Evolutionary conservation across 2,888 invertebrate genomes (phyloP).

Genomic region (Aproaerema taeniolella): DNA sequence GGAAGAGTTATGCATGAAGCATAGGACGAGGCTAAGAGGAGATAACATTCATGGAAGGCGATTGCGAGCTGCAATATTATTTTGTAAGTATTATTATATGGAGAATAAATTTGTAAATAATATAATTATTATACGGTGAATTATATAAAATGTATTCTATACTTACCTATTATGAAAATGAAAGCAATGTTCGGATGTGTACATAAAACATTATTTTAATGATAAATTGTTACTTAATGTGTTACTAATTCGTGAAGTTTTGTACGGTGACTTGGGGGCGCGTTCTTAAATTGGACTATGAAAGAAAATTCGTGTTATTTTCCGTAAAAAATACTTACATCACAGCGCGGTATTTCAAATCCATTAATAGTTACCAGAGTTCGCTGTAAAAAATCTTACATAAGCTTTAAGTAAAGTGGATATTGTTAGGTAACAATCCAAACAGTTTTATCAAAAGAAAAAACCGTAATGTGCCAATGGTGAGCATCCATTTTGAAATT

Average conservation of each 20-base stretch:
- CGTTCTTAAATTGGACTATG: conserved; percentile 24
- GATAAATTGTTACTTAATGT: conserved; percentile 66
- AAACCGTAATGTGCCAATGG: conserved; percentile 31
- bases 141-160: conserved; percentile 28
- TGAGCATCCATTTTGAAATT: conserved; percentile 23
- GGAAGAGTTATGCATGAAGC: conserved; percentile 13
- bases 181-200: conserved; percentile 68
- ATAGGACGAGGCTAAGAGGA: conserved; percentile 22
- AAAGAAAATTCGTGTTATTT: conserved; percentile 2
- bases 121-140: conserved; percentile 27
- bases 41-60: conserved; percentile 41
- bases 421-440: conserved; percentile 7
- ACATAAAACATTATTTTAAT: conserved; percentile 55
- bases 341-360: conserved; percentile 29
- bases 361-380: conserved; percentile 34
- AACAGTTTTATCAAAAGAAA: conserved; percentile 7
- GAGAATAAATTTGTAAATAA: conserved; percentile 56
- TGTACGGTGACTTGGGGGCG: conserved; percentile 44
- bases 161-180: conserved; percentile 41
- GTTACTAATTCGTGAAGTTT: conserved; percentile 56
- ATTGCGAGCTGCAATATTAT: conserved; percentile 72
- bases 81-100: conserved; percentile 55
- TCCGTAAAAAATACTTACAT: conserved; percentile 7
- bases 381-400: conserved; percentile 22
- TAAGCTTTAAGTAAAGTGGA: conserved; percentile 12